phyloP scores from a whole-genome alignment of 2,113 vertebrate species.

The Lonchura striata region DNA sequence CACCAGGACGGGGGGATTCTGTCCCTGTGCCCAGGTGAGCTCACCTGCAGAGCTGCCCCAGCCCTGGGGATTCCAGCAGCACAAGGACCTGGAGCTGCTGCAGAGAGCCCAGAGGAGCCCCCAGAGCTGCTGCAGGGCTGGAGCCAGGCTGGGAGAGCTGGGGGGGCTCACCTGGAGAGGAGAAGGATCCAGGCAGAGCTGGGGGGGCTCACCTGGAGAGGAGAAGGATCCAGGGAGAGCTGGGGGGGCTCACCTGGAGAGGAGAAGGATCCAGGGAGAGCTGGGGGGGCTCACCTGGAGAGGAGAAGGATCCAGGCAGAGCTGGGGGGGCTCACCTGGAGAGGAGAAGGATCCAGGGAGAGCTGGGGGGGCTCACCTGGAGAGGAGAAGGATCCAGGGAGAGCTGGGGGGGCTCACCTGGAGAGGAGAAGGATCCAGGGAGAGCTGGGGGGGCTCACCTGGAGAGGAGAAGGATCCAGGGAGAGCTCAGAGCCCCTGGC shows the following conservation, averaged over 20 bases:
- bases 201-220: too few relatives aligned
- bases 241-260: too few relatives aligned
- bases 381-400: not conserved
- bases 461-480: not conserved
- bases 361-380: not conserved
- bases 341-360: not conserved
- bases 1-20: too few relatives aligned
- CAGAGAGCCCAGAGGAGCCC: not conserved
- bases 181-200: not conserved
- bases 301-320: not conserved
- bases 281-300: too few relatives aligned
- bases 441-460: too few relatives aligned
- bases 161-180: not conserved
- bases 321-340: not conserved
- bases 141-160: not conserved
- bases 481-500: not conserved
- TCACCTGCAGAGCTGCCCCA: not conserved
- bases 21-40: not conserved
- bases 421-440: not conserved
- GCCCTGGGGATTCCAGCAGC: not conserved
- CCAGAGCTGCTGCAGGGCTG: not conserved
- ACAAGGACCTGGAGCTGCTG: not conserved
- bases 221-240: not conserved
- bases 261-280: not conserved
- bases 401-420: not conserved